Base-by-base conservation (phyloP, 2,888 invertebrate species). In the Thelaira solivaga region DNA sequence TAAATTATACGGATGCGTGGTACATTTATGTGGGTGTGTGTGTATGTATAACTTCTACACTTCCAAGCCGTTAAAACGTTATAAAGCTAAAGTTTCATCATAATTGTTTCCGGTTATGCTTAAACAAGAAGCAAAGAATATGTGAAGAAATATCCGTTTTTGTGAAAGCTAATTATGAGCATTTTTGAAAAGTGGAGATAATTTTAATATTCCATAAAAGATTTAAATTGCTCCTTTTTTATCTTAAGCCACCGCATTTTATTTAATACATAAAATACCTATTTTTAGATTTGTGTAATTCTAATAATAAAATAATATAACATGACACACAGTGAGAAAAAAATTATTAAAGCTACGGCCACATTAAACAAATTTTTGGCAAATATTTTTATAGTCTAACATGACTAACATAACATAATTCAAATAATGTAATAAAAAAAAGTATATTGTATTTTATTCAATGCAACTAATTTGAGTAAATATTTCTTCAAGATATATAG, bases 91-190 rank as follows among this genome's bases (percentile, higher is more conserved):
- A 68, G 69, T 77, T 75, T 69, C 39, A 64, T 39, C 62, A 73
- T 78, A 78, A 80, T 78, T 76, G 76, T 73, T 81, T 76, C 75
- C 80, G 80, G 62, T 73, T 71, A 59, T 64, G 72, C 67, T 75
- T 68, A 67, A 49, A 11, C 13, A 26, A 55, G 36, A 26, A 24
- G 67, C 47, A 20, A 39, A 5, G 69, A 53, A 74, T 74, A 53
- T 55, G 47, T n/a, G n/a, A n/a, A 53, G 69, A 39, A 74, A 74
- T 61, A 53, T 78, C 74, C 74, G 78, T 39, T 43, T 53, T 64
- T 69, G n/a, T 13, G 16, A 59, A 68, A 53, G 74, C 61, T 47
- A 75, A 75, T 67, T 75, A 41, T 41, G 24, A 29, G n/a, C 0
- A 49, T 24, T 61, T 61, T 36, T 6, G 2, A 31, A 45, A n/a